These are phyloP conservation scores for Rafetus swinhoei DNA, from an alignment of 2,113 vertebrate genomes.

Conservation along the genomic window DNA sequence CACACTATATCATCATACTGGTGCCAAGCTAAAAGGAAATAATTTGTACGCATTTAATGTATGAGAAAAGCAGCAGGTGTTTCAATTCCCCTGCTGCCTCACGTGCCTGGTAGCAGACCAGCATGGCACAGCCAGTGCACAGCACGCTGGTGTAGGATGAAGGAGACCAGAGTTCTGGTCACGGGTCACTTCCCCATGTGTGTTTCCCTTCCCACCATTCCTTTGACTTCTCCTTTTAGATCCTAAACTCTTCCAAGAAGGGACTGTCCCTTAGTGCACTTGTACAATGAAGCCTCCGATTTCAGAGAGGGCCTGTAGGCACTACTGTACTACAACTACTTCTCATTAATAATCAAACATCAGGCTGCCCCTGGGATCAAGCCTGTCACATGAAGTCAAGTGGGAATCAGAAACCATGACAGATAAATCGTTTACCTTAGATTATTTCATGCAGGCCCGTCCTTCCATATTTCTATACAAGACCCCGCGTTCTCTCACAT, in stretches of 20 bases:
- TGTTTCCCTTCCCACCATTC: neutral
- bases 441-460: neutral
- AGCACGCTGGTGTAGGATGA: neutral
- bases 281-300: too few species aligned
- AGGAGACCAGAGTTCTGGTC: neutral
- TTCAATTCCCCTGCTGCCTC: neutral
- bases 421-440: neutral
- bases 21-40: slow-evolving; percentile 85
- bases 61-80: neutral
- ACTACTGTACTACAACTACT: too few species aligned
- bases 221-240: neutral
- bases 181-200: neutral
- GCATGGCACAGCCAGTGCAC: neutral
- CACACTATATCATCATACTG: slow-evolving; percentile 96
- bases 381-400: too few species aligned
- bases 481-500: neutral
- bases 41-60: neutral
- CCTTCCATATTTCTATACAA: neutral
- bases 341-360: too few species aligned
- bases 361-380: neutral
- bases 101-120: neutral
- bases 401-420: neutral
- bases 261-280: too few species aligned
- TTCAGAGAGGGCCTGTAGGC: too few species aligned
- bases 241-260: neutral